Percentiles rank a stretch among this genome's conserved stretches.
phyloP scores from a whole-genome alignment of 2,888 invertebrate species.

The Conchocele bisecta region DNA sequence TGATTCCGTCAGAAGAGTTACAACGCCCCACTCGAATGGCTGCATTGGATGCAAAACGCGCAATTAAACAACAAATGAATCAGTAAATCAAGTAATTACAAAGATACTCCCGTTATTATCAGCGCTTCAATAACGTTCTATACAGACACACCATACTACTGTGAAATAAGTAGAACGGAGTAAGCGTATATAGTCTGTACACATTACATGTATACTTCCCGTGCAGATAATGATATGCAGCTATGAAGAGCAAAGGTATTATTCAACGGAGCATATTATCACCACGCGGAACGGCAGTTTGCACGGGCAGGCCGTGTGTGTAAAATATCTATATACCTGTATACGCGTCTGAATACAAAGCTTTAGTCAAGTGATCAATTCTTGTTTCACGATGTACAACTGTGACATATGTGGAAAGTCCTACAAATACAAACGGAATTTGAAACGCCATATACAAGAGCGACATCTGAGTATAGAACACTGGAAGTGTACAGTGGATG shows the following conservation, averaged over 20 bases:
- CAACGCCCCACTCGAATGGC: background rate
- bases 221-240: no score
- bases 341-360: no score
- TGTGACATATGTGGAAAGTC: background rate
- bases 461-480: background rate
- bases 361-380: no score
- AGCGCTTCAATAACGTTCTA: no score
- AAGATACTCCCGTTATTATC: no score
- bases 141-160: no score
- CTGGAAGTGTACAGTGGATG: background rate
- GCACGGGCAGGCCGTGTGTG: background rate
- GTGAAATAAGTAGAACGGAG: no score
- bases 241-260: slow-evolving; percentile 1
- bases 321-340: background rate
- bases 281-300: no score
- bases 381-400: background rate
- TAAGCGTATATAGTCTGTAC: no score
- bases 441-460: background rate
- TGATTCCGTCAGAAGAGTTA: no score
- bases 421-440: background rate
- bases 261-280: background rate
- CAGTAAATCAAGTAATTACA: no score
- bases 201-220: no score
- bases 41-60: background rate
- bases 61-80: background rate